Evolutionary conservation across 2,113 vertebrate genomes (phyloP).

Genomic region (Tricholaema leucomelas): DNA sequence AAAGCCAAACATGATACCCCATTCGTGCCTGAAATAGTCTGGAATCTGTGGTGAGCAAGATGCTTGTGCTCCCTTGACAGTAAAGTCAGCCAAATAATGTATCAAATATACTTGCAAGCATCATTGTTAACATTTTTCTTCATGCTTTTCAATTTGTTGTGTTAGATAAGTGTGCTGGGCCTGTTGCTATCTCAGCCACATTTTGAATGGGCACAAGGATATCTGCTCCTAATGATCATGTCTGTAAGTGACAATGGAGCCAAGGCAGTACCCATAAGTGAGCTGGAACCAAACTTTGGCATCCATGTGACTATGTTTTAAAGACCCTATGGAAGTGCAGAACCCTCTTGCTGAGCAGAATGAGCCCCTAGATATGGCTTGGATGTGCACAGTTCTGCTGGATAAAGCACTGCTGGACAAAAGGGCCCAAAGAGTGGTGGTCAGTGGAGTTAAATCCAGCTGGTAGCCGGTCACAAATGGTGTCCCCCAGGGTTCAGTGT

Average conservation of each 20-base stretch:
- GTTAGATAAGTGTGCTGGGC: neutral
- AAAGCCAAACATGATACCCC: neutral
- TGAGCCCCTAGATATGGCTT: neutral
- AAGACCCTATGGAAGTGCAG: neutral
- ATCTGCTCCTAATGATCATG: neutral
- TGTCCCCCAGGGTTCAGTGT: too few species aligned
- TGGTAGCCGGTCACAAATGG: too few species aligned
- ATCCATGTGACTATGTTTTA: neutral
- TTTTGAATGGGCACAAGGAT: neutral
- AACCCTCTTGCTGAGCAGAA: neutral
- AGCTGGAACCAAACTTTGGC: neutral
- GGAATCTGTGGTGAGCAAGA: neutral
- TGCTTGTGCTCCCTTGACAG: conserved; percentile 33
- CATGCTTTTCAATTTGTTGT: conserved; percentile 17
- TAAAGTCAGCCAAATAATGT: conserved; percentile 8
- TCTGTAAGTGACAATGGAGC: neutral
- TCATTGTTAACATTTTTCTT: conserved; percentile 32
- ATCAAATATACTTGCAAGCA: conserved; percentile 18
- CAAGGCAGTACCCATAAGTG: neutral
- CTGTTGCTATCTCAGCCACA: neutral
- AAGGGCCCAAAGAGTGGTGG: too few species aligned
- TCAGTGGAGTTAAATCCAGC: too few species aligned
- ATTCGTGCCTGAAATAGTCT: neutral
- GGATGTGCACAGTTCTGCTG: too few species aligned
- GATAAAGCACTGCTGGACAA: too few species aligned